phyloP scores from a whole-genome alignment of 2,888 invertebrate genomes.

The Ferdinandea cuprea region DNA sequence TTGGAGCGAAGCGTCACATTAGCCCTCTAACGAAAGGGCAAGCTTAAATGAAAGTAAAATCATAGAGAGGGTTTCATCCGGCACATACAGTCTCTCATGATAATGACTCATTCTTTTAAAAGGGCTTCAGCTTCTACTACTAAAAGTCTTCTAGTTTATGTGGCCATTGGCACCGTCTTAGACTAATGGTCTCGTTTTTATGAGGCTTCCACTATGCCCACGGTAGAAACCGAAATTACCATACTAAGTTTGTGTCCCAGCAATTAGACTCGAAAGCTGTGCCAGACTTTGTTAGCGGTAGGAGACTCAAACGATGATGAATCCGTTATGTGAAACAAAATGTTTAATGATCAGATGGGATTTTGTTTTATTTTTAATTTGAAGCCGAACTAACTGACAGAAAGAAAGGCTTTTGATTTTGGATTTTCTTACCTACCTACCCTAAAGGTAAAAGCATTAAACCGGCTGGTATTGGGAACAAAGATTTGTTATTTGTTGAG shows the following conservation, averaged over 20 bases:
- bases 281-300: slow-evolving; percentile 16
- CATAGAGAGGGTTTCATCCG: not conserved
- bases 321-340: slow-evolving; percentile 20
- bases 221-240: slow-evolving; percentile 12
- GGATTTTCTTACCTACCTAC: not conserved
- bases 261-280: slow-evolving; percentile 10
- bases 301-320: slow-evolving; percentile 1
- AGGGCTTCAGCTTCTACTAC: not conserved
- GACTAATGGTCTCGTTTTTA: not conserved
- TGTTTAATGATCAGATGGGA: slow-evolving; percentile 21
- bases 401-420: not conserved
- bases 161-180: slow-evolving; percentile 6
- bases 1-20: not conserved
- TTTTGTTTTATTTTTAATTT: not conserved
- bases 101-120: not conserved
- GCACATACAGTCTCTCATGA: too few relatives aligned
- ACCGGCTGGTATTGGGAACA: slow-evolving; percentile 28
- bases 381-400: not conserved
- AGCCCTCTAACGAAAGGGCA: slow-evolving; percentile 12
- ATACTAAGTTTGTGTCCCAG: slow-evolving; percentile 14
- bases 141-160: slow-evolving; percentile 9
- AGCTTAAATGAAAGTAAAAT: slow-evolving; percentile 19
- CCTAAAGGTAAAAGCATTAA: slow-evolving; percentile 24
- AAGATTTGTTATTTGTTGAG: slow-evolving; percentile 21
- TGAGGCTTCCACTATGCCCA: not conserved